Evolutionary conservation across 2,888 invertebrate genomes (phyloP).

Genomic region (Anorthoa munda): DNA sequence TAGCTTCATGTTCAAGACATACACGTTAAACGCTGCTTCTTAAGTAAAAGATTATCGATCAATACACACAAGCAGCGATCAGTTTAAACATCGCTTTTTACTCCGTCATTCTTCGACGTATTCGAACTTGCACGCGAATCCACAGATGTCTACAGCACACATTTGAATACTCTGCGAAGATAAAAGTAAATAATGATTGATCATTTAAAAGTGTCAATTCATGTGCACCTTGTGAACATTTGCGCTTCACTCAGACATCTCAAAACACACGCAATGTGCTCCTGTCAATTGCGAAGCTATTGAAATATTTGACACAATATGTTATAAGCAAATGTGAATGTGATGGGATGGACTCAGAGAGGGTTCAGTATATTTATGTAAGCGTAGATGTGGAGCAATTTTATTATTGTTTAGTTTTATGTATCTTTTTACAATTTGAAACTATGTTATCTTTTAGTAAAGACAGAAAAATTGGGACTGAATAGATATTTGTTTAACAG

Average conservation of each 20-base stretch:
- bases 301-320: constrained; percentile 62
- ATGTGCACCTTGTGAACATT: constrained; percentile 71
- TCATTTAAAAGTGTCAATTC: constrained; percentile 65
- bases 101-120: constrained; percentile 47
- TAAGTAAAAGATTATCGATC: constrained; percentile 32
- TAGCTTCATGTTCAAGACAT: neutral
- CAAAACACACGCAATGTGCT: constrained; percentile 80
- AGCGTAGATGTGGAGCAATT: neutral
- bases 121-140: constrained; percentile 53
- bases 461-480: too few species aligned
- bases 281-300: constrained; percentile 77
- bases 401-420: neutral
- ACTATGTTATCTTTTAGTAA: too few species aligned
- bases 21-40: neutral
- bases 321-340: constrained; percentile 37
- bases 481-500: too few species aligned
- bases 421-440: neutral
- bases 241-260: constrained; percentile 66
- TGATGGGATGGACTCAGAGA: neutral
- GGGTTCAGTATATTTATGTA: constrained; percentile 37
- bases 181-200: constrained; percentile 73
- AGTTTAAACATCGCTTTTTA: constrained; percentile 29
- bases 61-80: constrained; percentile 17
- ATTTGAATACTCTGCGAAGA: constrained; percentile 64
- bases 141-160: constrained; percentile 60